Evolutionary conservation across 2,888 invertebrate genomes (phyloP), one percentile per base, ranked within the genome.

Genomic region (Drosophila monieri): DNA sequence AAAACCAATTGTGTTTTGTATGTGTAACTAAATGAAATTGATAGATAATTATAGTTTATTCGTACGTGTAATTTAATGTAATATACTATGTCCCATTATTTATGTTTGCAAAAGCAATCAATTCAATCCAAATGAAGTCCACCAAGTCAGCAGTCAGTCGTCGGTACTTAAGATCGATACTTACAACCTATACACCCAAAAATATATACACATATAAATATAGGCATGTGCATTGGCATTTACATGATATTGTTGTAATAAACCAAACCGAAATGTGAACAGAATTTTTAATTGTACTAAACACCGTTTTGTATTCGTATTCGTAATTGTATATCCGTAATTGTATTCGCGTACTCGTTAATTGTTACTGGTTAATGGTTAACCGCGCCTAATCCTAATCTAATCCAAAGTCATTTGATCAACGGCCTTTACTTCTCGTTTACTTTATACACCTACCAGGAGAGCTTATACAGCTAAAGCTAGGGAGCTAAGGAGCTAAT

Each of bases 271-370:
- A 84, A 85, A 87, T 85, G 81, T 87, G 87, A 87, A 81, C 72
- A 81, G 85, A 85, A 81, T 87, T 87, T 81, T 87, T 81, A 87
- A 87, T 85, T 87, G 61, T 87, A 86, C 81, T 80, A 85, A 87
- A 78, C 80, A 81, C 80, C 80, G 80, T 85, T 87, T 81, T 81
- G 81, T 81, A 86, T 81, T 86, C 81, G 68, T 68, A 68, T 49
- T 73, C 52, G 70, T 47, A 68, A 62, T 66, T 47, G 52, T 25
- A 58, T 65, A 60, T 15, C 46, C 58, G 46, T 57, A 69, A 67
- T 56, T 55, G 47, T 69, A 69, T 71, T 32, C 73, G 47, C 51
- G 58, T 67, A 67, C 71, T 75, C 73, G 79, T 79, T 76, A 86
- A 80, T 62, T 74, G 76, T 81, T 78, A 43, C 21, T 61, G 61